Conservation (phyloP, 2,888 invertebrate species). For the Nasonovia ribisnigri region DNA sequence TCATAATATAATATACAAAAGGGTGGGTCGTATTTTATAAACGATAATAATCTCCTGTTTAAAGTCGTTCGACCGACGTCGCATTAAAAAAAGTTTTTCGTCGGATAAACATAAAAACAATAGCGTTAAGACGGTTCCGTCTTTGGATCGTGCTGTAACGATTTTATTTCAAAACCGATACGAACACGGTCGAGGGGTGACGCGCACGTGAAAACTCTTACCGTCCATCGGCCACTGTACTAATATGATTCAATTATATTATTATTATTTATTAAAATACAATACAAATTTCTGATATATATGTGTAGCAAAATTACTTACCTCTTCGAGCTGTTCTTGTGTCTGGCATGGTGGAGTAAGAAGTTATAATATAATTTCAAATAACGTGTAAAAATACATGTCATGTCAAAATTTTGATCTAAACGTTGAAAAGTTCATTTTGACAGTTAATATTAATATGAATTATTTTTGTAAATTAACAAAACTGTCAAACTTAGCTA, state of each 20-base stretch:
- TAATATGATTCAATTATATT: not conserved
- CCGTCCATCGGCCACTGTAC: not conserved
- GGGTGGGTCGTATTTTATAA: conserved; percentile 16
- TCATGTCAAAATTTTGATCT: too few relatives aligned
- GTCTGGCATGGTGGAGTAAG: too few relatives aligned
- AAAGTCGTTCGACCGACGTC: conserved; percentile 13
- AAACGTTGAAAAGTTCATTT: not conserved
- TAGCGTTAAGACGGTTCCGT: not conserved
- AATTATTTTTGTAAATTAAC: not conserved
- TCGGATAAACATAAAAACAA: conserved; percentile 7
- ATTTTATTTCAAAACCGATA: not conserved
- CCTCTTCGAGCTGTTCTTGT: too few relatives aligned
- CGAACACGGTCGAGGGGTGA: not conserved
- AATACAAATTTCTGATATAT: too few relatives aligned
- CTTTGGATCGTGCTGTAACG: not conserved
- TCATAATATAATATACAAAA: not conserved
- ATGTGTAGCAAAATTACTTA: too few relatives aligned
- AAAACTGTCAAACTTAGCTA: not conserved
- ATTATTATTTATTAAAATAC: too few relatives aligned
- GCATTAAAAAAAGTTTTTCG: not conserved
- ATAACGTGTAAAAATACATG: too few relatives aligned
- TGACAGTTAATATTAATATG: not conserved
- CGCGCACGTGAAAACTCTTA: too few relatives aligned
- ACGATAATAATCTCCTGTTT: conserved; percentile 39
- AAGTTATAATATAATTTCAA: too few relatives aligned